phyloP scores from a whole-genome alignment of 2,797 vertebrate genomes.

The Sebastes vulpes region DNA sequence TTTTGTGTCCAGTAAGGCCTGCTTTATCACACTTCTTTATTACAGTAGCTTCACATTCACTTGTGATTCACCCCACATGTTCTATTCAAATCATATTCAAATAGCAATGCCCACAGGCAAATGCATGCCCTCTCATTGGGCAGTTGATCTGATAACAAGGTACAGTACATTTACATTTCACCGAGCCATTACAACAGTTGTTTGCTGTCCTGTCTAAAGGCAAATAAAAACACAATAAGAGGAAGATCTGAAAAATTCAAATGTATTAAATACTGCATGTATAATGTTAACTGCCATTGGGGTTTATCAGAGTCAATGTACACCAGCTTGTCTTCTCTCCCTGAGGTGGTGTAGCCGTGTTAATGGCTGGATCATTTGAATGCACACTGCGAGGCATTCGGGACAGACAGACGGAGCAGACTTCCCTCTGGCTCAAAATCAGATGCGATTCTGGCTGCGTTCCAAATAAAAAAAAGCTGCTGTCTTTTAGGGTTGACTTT shows the following conservation, averaged over 20 bases:
- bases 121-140: not conserved
- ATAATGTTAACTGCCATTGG: slow-evolving; percentile 31
- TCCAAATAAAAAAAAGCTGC: slow-evolving; percentile 47
- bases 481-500: slow-evolving; percentile 15
- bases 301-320: slow-evolving; percentile 5
- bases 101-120: slow-evolving; percentile 31
- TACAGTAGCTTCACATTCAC: not conserved
- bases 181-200: not conserved
- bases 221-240: slow-evolving; percentile 3
- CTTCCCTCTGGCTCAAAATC: slow-evolving; percentile 48
- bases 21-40: slow-evolving; percentile 24
- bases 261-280: not conserved
- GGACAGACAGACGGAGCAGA: slow-evolving; percentile 50
- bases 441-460: slow-evolving; percentile 53
- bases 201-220: not conserved
- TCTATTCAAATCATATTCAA: slow-evolving; percentile 53
- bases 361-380: slow-evolving; percentile 69
- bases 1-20: slow-evolving; percentile 4
- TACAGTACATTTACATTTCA: slow-evolving; percentile 13
- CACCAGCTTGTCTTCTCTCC: slow-evolving; percentile 26
- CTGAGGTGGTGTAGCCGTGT: slow-evolving; percentile 23
- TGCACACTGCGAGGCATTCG: slow-evolving; percentile 39
- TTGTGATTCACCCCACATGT: slow-evolving; percentile 30
- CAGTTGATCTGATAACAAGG: slow-evolving; percentile 20
- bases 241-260: not conserved